These are phyloP conservation scores for Nannoperca obscura DNA, from an alignment of 2,797 vertebrate genomes.

Conservation along the genomic window DNA sequence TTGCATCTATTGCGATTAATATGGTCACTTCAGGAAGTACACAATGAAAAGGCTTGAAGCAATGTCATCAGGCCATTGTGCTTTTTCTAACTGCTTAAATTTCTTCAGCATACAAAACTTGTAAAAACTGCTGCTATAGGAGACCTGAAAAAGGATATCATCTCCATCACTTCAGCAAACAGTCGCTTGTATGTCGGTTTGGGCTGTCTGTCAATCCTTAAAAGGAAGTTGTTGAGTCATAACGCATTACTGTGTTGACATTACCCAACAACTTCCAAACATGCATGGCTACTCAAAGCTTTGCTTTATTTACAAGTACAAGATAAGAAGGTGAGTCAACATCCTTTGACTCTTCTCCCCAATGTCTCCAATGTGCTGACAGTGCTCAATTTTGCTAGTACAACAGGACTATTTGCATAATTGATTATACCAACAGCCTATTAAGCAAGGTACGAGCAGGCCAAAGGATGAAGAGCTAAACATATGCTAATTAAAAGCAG, in stretches of 20 bases:
- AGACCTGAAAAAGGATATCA: background rate
- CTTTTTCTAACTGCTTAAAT: background rate
- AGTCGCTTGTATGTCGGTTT: background rate
- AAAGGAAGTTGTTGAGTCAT: conserved; percentile 30
- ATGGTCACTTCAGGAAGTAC: background rate
- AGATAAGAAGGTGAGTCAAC: conserved; percentile 72
- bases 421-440: conserved; percentile 76
- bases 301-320: conserved; percentile 60
- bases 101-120: background rate
- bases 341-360: conserved; percentile 42
- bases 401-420: conserved; percentile 81
- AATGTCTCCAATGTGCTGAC: conserved; percentile 25
- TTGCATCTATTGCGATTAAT: background rate
- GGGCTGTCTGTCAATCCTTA: conserved; percentile 22
- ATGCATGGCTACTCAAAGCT: conserved; percentile 36
- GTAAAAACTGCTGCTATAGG: background rate
- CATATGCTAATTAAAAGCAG: conserved; percentile 77
- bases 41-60: background rate
- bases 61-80: background rate
- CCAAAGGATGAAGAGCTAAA: conserved; percentile 74
- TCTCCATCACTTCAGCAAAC: conserved; percentile 8
- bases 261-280: conserved; percentile 42
- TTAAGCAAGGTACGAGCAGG: conserved; percentile 57
- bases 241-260: conserved; percentile 37
- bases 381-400: conserved; percentile 69